Evolutionary conservation across 1,140 invertebrate species (phyloP), one percentile per base, ranked within the genome.

Genomic region (Homarus americanus): DNA sequence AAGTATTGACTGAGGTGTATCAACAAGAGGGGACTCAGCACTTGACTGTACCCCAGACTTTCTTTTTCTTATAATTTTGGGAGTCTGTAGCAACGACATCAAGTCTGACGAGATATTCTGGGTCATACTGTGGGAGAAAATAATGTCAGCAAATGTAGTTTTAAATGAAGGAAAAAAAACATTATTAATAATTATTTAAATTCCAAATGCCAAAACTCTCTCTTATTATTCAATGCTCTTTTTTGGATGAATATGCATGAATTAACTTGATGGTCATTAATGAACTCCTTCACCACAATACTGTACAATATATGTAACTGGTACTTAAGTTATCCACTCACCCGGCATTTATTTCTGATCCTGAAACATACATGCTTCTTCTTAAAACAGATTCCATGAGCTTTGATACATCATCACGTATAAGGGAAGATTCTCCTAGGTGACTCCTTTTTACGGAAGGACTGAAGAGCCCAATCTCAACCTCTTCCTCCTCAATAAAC

Each of bases 1-100:
- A 12, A 90, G 88, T 53, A 90, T 90, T 44, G 88, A 90, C 72
- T 90, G 88, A 10, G 88, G 88, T 7, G 88, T 84, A 53, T 90
- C 88, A 36, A 73, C 32, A 20, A 90, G 69, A 20, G 72, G 41
- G 24, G 72, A 73, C 1, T 90, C 88, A 34, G 34, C n/a, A 41
- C 36, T 69, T n/a, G 80, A 53, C 2, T 40, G 79, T 4, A 20
- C 49, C 20, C 24, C 38, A 17, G 80, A 58, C 40, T 76, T 90
- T 36, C 53, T 82, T 58, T 38, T 90, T 0, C 72, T 28, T 49
- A 28, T 76, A 28, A 90, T 76, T 38, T 90, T 84, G 20, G 88
- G 88, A 28, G 88, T 90, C 41, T 83, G 66, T 34, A 90, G 36
- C 24, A 90, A 41, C 2, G 80, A 90, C 41, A 90, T 72, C 79